These are phyloP conservation scores for Cepaea nemoralis DNA, from an alignment of 1,140 invertebrate species.

Conservation along the genomic window DNA sequence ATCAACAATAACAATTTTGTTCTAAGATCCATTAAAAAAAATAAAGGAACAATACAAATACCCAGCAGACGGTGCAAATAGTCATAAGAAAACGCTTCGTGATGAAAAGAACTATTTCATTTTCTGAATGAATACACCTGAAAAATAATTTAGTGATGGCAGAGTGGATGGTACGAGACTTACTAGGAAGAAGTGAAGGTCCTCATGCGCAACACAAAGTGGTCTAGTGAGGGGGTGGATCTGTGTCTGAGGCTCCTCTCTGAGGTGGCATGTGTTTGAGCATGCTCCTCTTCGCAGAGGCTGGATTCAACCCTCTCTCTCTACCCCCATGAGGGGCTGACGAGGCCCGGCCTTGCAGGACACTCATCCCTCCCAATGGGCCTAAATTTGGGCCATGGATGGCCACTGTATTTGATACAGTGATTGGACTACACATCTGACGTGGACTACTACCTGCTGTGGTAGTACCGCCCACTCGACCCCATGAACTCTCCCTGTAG, in stretches of 20 bases:
- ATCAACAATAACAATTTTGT: constrained; percentile 2
- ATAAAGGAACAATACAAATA: neutral
- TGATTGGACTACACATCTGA: constrained; percentile 46
- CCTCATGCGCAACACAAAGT: neutral
- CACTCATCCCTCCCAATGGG: constrained; percentile 11
- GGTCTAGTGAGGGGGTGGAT: constrained; percentile 60
- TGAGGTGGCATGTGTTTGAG: constrained; percentile 62
- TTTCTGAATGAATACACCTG: neutral
- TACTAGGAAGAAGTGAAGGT: constrained; percentile 32
- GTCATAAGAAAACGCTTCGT: neutral
- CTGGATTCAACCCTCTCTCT: constrained; percentile 54
- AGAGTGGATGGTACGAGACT: constrained; percentile 21
- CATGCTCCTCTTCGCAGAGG: constrained; percentile 62
- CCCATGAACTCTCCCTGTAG: constrained; percentile 43
- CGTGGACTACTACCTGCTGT: constrained; percentile 51
- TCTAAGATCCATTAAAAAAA: neutral
- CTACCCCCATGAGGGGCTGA: constrained; percentile 29
- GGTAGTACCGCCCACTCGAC: constrained; percentile 47
- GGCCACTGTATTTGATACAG: constrained; percentile 20
- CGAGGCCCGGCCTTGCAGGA: constrained; percentile 32
- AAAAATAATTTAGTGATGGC: constrained; percentile 27
- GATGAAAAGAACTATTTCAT: neutral
- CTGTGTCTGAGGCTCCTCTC: constrained; percentile 55
- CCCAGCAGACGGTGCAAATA: constrained; percentile 1
- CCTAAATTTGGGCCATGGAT: constrained; percentile 25